Conservation (phyloP, 2,797 vertebrate species). For the Pampus argenteus region DNA sequence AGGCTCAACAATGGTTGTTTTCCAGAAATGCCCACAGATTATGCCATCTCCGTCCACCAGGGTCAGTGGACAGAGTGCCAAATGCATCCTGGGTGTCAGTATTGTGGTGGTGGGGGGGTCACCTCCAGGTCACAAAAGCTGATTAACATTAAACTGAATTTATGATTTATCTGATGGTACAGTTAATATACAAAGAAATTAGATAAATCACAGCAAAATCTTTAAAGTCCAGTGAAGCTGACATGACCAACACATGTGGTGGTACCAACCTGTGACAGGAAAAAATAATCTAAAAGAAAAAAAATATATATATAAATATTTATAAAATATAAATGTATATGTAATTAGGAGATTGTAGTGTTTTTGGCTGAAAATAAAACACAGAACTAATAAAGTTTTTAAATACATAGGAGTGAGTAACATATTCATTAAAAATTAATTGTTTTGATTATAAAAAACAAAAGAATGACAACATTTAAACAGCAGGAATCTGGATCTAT, state of each 20-base stretch:
- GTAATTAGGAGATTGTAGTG: not conserved
- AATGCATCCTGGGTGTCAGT: slow-evolving; percentile 20
- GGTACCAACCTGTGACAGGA: not conserved
- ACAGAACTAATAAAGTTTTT: not conserved
- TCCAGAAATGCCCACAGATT: slow-evolving; percentile 22
- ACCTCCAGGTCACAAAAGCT: slow-evolving; percentile 28
- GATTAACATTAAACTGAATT: slow-evolving; percentile 14
- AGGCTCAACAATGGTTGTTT: slow-evolving; percentile 8
- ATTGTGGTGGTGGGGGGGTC: slow-evolving; percentile 15
- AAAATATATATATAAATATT: not conserved
- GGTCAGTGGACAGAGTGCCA: slow-evolving; percentile 4
- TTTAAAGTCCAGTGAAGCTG: not conserved
- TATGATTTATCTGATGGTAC: not conserved
- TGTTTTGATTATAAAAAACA: not conserved
- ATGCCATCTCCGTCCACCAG: slow-evolving; percentile 19
- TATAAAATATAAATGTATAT: not conserved
- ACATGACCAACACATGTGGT: not conserved
- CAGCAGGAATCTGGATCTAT: not conserved
- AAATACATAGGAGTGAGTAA: not conserved
- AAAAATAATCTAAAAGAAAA: not conserved
- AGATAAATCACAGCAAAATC: slow-evolving; percentile 6
- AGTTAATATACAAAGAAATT: slow-evolving; percentile 2
- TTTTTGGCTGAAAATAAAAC: not conserved
- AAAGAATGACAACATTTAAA: not conserved
- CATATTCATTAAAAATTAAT: not conserved